Conservation (phyloP, 2,888 invertebrate genomes). For the Andrena bucephala region DNA sequence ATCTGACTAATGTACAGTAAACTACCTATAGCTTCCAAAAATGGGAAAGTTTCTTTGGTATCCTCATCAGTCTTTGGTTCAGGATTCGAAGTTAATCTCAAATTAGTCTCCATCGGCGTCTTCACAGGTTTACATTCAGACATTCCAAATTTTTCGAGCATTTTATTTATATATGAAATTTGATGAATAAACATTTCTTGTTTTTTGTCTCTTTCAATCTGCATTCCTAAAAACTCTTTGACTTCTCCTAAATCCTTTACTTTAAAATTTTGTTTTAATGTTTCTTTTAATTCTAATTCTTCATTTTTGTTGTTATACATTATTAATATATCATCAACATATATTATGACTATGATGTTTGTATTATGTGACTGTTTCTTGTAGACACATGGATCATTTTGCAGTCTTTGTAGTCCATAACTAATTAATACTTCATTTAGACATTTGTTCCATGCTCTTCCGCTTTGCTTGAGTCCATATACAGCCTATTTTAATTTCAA, state of each 20-base stretch:
- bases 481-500: conserved; percentile 53
- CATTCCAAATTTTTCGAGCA: too few relatives aligned
- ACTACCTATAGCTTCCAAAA: conserved; percentile 31
- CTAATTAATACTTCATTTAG: conserved; percentile 19
- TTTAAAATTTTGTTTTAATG: conserved; percentile 51
- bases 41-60: conserved; percentile 10
- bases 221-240: conserved; percentile 16
- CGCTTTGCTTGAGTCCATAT: conserved; percentile 61
- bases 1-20: conserved; percentile 34
- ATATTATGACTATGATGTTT: conserved; percentile 36
- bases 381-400: conserved; percentile 61
- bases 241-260: conserved; percentile 49
- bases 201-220: not conserved
- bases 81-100: conserved; percentile 11
- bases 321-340: conserved; percentile 62
- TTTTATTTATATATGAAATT: too few relatives aligned
- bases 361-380: not conserved
- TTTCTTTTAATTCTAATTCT: conserved; percentile 43
- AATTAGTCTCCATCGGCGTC: not conserved
- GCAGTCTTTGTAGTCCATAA: conserved; percentile 37
- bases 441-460: conserved; percentile 54
- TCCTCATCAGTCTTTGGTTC: not conserved
- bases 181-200: not conserved
- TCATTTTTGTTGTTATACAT: conserved; percentile 9
- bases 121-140: too few relatives aligned